These are phyloP conservation scores for Littorina saxatilis DNA, from an alignment of 1,140 invertebrate species.

Conservation along the genomic window DNA sequence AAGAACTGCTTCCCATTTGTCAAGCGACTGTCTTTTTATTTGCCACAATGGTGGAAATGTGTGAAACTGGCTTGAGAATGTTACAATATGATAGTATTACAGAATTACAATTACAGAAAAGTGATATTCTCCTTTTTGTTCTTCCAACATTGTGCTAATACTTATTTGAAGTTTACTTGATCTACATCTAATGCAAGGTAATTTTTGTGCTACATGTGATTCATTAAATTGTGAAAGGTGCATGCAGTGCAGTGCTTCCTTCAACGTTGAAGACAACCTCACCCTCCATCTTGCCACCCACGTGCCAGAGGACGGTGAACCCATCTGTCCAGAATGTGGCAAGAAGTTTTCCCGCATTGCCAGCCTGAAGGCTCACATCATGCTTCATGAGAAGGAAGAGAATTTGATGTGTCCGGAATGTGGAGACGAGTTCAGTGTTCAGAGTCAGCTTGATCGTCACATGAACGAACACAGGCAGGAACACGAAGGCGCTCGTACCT, in stretches of 20 bases:
- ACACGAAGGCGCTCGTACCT: slow-evolving; percentile 66
- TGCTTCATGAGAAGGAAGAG: slow-evolving; percentile 84
- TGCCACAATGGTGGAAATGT: no score
- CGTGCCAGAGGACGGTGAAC: slow-evolving; percentile 69
- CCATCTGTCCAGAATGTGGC: slow-evolving; percentile 82
- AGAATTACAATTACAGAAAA: no score
- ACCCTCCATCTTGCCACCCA: slow-evolving; percentile 81
- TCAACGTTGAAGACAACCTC: slow-evolving; percentile 82
- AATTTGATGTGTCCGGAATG: slow-evolving; percentile 83
- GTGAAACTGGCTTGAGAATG: no score
- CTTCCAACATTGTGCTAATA: no score
- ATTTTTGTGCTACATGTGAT: no score
- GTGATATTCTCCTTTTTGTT: no score
- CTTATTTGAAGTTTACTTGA: no score
- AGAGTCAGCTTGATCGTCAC: slow-evolving; percentile 79
- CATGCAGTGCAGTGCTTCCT: slow-evolving; percentile 80
- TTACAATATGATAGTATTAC: no score
- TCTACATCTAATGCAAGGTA: no score
- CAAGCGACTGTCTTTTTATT: no score
- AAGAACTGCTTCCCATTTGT: no score
- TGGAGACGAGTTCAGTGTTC: slow-evolving; percentile 82
- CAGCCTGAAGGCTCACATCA: slow-evolving; percentile 84
- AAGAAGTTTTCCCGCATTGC: slow-evolving; percentile 82
- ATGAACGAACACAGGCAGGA: slow-evolving; percentile 77
- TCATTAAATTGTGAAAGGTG: slow-evolving; percentile 75